phyloP scores from a whole-genome alignment of 2,113 vertebrate species.

The Gallinago jamesoni region DNA sequence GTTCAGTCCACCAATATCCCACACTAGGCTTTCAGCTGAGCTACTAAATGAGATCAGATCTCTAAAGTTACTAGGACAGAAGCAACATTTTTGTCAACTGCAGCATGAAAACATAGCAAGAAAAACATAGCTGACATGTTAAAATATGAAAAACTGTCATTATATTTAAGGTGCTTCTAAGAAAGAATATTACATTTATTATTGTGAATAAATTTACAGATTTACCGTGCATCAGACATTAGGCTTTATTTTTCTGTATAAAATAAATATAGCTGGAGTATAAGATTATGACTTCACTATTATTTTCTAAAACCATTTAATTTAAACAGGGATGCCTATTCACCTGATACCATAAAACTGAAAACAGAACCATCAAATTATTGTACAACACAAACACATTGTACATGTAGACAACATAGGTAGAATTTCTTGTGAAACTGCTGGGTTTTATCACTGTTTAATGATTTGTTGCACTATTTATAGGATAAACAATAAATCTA shows the following conservation, averaged over 20 bases:
- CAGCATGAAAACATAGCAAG: not conserved
- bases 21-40: not conserved
- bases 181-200: slow-evolving; percentile 69
- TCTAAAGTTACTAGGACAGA: not conserved
- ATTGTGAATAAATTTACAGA: slow-evolving; percentile 65
- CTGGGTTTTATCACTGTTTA: slow-evolving; percentile 75
- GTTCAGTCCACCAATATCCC: not conserved
- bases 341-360: slow-evolving; percentile 4
- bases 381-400: not conserved
- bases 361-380: slow-evolving; percentile 12
- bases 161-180: slow-evolving; percentile 62
- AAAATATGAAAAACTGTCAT: slow-evolving; percentile 43
- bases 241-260: slow-evolving; percentile 75
- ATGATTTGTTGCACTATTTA: slow-evolving; percentile 82
- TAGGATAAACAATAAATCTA: slow-evolving; percentile 84
- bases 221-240: slow-evolving; percentile 59
- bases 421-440: slow-evolving; percentile 49
- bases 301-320: slow-evolving; percentile 72
- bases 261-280: slow-evolving; percentile 71
- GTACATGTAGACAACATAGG: slow-evolving; percentile 9
- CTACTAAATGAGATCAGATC: not conserved
- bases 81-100: slow-evolving; percentile 17
- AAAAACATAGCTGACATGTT: not conserved
- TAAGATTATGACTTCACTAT: slow-evolving; percentile 68
- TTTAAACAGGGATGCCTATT: slow-evolving; percentile 35